Base-by-base conservation (phyloP, 2,888 invertebrate genomes). In the Fissipunctia ypsillon region DNA sequence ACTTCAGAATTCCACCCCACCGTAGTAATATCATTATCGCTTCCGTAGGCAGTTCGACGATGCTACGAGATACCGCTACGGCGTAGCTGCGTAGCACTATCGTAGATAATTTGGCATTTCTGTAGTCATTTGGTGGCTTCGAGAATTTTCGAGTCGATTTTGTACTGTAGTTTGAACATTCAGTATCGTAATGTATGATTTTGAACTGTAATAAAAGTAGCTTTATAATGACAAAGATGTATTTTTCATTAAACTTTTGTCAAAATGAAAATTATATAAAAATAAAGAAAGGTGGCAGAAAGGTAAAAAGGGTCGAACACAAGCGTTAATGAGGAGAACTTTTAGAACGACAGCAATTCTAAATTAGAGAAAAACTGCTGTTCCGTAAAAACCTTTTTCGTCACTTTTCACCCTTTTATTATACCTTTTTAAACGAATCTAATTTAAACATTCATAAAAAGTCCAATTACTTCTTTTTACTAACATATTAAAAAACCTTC, bases 21-120 rank as follows among this genome's bases (percentile, higher is more conserved):
- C 77, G 50, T 75, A 77, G 76, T 77, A 79, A 85, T 81, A 81
- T 80, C 67, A 84, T 87, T 81, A 87, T 81, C 79, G 76, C 73
- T 78, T 84, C 76, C 79, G 79, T 77, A 74, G 80, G 63, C 81
- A 67, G 81, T 77, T 78, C 84, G 85, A 84, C 81, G 85, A 65
- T 56, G 78, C 86, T 86, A 87, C 85, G 85, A 69, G 61, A 73
- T 75, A 77, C 69, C 64, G 67, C 83, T 87, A 84, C 87, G 87
- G 38, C 85, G 85, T 86, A 87, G 83, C 71, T 22, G 69, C 78
- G 87, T 87, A 87, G 86, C 69, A 48, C 52, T 54, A 72, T 72
- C 76, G 65, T 81, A 75, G 84, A 77, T 85, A 70, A 80, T 70
- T 64, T 43, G 31, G 25, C 7, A 63, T 68, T 84, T 84, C 81